phyloP scores from a whole-genome alignment of 1,140 invertebrate genomes.

The Drosophila virilis region DNA sequence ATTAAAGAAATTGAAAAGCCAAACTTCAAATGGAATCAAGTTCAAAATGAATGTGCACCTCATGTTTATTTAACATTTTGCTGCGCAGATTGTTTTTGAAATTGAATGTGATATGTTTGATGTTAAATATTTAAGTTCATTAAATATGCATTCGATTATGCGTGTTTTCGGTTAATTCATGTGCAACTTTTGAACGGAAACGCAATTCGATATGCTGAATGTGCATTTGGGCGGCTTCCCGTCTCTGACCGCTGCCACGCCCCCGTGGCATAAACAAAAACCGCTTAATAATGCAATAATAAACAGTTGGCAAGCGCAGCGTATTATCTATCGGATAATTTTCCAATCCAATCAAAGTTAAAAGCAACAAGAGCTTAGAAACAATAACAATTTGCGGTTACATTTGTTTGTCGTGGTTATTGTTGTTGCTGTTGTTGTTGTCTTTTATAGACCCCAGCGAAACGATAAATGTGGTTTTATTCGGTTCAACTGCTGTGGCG shows the following conservation, averaged over 20 bases:
- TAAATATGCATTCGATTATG: conserved; percentile 57
- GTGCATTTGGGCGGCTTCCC: conserved; percentile 27
- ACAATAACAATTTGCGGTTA: conserved; percentile 30
- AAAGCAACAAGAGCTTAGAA: conserved; percentile 38
- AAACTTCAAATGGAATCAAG: too few relatives aligned
- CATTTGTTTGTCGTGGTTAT: conserved; percentile 7
- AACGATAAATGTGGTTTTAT: conserved; percentile 40
- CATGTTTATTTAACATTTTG: not conserved
- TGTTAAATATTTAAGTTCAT: conserved; percentile 64
- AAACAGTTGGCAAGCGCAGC: conserved; percentile 31
- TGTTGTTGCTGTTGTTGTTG: conserved; percentile 30
- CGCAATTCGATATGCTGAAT: conserved; percentile 49
- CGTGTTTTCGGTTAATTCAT: conserved; percentile 52
- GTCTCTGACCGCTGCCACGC: not conserved
- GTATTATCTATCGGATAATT: conserved; percentile 15
- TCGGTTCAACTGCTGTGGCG: conserved; percentile 39
- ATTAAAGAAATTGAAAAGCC: too few relatives aligned
- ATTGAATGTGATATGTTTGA: conserved; percentile 63
- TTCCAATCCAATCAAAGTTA: conserved; percentile 6
- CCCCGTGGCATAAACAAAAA: conserved; percentile 12
- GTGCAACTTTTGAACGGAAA: conserved; percentile 49
- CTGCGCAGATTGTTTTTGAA: conserved; percentile 32
- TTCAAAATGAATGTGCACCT: too few relatives aligned
- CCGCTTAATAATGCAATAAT: conserved; percentile 52
- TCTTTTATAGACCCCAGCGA: conserved; percentile 13